Percentiles rank a stretch among this genome's conserved stretches.
Evolutionary conservation across 2,797 vertebrate genomes (phyloP).

Genomic region (Octomys mimax): DNA sequence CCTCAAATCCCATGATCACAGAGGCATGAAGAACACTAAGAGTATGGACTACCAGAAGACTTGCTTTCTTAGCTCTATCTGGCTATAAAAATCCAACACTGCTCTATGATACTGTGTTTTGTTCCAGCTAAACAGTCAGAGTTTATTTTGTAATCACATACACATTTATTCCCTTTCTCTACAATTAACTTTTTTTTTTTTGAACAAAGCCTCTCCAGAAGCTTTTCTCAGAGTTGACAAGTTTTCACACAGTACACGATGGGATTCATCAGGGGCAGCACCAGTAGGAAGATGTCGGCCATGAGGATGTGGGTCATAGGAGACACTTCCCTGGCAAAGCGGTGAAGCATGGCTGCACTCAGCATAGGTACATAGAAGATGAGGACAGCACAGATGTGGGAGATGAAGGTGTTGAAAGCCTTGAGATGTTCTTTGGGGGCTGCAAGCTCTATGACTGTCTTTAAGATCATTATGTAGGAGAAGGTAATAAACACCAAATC

Average conservation of each 20-base stretch:
- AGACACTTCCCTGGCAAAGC: background rate
- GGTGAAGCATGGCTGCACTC: background rate
- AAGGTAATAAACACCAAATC: conserved; percentile 58
- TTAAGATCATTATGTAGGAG: conserved; percentile 54
- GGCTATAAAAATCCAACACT: background rate
- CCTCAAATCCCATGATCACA: background rate
- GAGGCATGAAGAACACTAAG: background rate
- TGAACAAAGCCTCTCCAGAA: conserved; percentile 40
- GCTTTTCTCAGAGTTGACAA: background rate
- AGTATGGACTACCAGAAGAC: background rate
- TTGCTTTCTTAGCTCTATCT: background rate
- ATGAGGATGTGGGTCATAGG: background rate
- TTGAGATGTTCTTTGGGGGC: conserved; percentile 3
- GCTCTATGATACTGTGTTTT: background rate
- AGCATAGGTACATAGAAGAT: background rate
- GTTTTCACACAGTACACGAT: conserved; percentile 60
- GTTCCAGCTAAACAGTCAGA: background rate
- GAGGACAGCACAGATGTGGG: conserved; percentile 8
- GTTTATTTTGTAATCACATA: background rate
- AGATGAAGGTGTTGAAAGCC: conserved; percentile 13
- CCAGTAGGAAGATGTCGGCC: conserved; percentile 13
- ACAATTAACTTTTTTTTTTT: background rate
- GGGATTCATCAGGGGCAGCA: conserved; percentile 51
- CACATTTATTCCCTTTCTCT: background rate
- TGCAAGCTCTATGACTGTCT: background rate